Evolutionary conservation across 2,797 vertebrate genomes (phyloP).

Genomic region (Melopsittacus undulatus): DNA sequence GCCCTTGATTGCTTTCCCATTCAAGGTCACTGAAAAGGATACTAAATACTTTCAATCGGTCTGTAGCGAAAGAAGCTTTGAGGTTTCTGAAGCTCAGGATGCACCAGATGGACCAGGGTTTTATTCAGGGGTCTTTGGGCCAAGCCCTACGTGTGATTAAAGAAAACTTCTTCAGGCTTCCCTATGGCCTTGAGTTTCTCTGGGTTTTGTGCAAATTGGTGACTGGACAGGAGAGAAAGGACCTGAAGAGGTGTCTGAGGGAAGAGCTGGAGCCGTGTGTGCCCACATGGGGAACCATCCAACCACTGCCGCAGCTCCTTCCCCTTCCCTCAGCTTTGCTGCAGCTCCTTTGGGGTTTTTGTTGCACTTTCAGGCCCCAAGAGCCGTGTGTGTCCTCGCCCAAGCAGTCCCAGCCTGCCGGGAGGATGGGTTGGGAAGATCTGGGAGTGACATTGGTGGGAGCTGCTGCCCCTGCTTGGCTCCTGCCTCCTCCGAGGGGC

Average conservation of each 20-base stretch:
- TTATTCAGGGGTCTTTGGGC: not conserved
- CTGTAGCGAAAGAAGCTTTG: not conserved
- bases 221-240: not conserved
- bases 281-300: rapidly evolving
- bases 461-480: rapidly evolving
- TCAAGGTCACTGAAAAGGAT: not conserved
- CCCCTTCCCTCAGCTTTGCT: not conserved
- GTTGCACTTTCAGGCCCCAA: not conserved
- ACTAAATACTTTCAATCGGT: not conserved
- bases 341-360: not conserved
- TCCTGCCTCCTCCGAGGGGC: rapidly evolving
- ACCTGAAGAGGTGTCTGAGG: rapidly evolving
- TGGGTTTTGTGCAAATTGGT: not conserved
- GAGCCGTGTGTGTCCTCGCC: not conserved
- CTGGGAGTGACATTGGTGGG: not conserved
- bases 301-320: rapidly evolving
- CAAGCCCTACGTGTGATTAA: rapidly evolving
- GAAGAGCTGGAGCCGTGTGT: not conserved
- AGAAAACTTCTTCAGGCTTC: not conserved
- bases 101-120: not conserved
- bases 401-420: not conserved
- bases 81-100: not conserved
- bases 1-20: not conserved
- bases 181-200: not conserved
- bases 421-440: not conserved